Conservation (phyloP, 2,797 vertebrate genomes). For the Malacoctenus gilli region DNA sequence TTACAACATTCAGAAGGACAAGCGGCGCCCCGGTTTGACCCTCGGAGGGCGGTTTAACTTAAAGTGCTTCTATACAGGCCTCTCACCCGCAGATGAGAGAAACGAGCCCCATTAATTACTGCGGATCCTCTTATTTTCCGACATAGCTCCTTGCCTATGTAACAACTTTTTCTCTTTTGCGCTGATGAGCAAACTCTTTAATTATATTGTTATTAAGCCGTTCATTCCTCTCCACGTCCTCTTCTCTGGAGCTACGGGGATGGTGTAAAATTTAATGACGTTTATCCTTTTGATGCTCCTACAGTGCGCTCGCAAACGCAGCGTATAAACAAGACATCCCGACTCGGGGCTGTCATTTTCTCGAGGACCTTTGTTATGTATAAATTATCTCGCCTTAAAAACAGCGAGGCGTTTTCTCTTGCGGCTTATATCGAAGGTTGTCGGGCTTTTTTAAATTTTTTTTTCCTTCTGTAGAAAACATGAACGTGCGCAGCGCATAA, state of each 20-base stretch:
- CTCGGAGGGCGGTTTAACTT: slow-evolving; percentile 11
- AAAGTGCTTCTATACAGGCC: not conserved
- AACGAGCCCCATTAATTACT: slow-evolving; percentile 20
- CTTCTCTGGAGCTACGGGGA: slow-evolving; percentile 1
- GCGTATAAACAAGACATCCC: not conserved
- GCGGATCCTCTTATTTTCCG: slow-evolving; percentile 20
- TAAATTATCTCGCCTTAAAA: not conserved
- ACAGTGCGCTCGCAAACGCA: not conserved
- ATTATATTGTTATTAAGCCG: slow-evolving; percentile 27
- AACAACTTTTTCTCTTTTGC: slow-evolving; percentile 35
- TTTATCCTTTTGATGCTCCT: slow-evolving; percentile 1
- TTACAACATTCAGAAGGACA: slow-evolving; percentile 9
- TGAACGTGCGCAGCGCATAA: not conserved
- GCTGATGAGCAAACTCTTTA: slow-evolving; percentile 36
- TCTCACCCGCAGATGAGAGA: slow-evolving; percentile 30
- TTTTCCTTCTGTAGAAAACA: not conserved
- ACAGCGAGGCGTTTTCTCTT: slow-evolving; percentile 1
- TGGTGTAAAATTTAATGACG: not conserved
- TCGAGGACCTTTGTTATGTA: too few relatives aligned
- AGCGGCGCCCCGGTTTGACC: not conserved
- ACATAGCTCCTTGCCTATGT: slow-evolving; percentile 14
- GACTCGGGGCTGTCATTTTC: not conserved
- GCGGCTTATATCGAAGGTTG: not conserved
- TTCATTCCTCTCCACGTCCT: slow-evolving; percentile 12
- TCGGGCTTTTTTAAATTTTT: too few relatives aligned